These are phyloP conservation scores for Gymnocheta viridis DNA, from an alignment of 2,888 invertebrate species.

Conservation along the genomic window DNA sequence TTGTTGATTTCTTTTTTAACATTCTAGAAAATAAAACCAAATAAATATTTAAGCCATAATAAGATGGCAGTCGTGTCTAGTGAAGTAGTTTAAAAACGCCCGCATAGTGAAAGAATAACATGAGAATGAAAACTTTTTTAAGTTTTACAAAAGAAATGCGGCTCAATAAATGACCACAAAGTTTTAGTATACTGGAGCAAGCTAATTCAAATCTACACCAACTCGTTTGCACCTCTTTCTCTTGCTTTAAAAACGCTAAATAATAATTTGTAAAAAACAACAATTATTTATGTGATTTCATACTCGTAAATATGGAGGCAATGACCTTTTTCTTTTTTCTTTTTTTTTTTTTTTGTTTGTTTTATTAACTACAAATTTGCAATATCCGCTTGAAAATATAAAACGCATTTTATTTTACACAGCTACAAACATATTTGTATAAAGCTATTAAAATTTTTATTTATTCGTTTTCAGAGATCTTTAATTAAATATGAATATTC, in stretches of 20 bases:
- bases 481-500: neutral
- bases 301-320: constrained; percentile 18
- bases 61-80: constrained; percentile 28
- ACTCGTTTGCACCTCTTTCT: neutral
- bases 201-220: neutral
- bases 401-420: constrained; percentile 22
- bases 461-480: neutral
- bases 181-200: neutral
- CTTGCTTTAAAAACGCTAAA: neutral
- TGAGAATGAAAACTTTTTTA: neutral
- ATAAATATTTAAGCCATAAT: constrained; percentile 36
- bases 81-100: constrained; percentile 43
- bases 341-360: neutral
- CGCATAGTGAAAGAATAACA: constrained; percentile 38
- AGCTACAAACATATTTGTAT: too few relatives aligned
- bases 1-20: constrained; percentile 2
- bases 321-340: constrained; percentile 28
- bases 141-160: constrained; percentile 13
- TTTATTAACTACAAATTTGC: constrained; percentile 38
- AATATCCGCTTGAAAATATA: constrained; percentile 11
- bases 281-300: constrained; percentile 8
- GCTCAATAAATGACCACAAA: constrained; percentile 1
- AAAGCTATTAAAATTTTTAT: neutral
- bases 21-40: constrained; percentile 15
- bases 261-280: neutral